Conservation (phyloP, 2,888 invertebrate genomes). For the Yponomeuta plumbellus region DNA sequence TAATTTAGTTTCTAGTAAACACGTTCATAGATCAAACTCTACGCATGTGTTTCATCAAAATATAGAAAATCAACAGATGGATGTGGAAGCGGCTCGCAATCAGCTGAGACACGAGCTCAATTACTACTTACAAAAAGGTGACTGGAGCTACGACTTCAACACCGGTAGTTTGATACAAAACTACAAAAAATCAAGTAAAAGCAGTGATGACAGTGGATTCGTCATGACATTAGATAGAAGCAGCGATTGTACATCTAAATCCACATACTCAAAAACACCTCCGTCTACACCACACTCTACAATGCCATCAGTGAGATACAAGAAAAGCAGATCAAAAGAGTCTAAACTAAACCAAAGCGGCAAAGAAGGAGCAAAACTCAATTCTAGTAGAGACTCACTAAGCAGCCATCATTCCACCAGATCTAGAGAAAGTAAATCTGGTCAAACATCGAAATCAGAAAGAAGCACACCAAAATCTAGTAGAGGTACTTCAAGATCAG, state of each 20-base stretch:
- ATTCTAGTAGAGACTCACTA: slow-evolving; percentile 69
- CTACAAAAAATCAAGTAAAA: slow-evolving; percentile 71
- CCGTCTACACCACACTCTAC: slow-evolving; percentile 69
- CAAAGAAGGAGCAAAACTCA: slow-evolving; percentile 59
- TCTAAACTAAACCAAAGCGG: slow-evolving; percentile 57
- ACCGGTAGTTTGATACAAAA: slow-evolving; percentile 70
- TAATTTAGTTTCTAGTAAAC: slow-evolving; percentile 69
- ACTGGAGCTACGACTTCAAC: slow-evolving; percentile 70
- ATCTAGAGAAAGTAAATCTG: slow-evolving; percentile 70
- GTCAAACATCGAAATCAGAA: slow-evolving; percentile 66
- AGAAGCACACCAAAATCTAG: slow-evolving; percentile 70
- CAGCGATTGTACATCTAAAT: slow-evolving; percentile 69
- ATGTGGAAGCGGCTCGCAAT: slow-evolving; percentile 65
- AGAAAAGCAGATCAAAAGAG: slow-evolving; percentile 68
- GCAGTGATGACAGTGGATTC: slow-evolving; percentile 71
- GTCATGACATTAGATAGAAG: slow-evolving; percentile 72
- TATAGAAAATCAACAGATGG: slow-evolving; percentile 56
- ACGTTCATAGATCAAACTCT: slow-evolving; percentile 79
- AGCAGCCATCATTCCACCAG: slow-evolving; percentile 71
- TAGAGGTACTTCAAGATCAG: slow-evolving; percentile 63
- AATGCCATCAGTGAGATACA: slow-evolving; percentile 65
- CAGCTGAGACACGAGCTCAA: slow-evolving; percentile 68
- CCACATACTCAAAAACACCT: slow-evolving; percentile 68
- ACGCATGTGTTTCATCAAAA: slow-evolving; percentile 76
- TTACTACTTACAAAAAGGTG: slow-evolving; percentile 70